Conservation (phyloP, 2,113 vertebrate species). For the Glaucidium brasilianum region DNA sequence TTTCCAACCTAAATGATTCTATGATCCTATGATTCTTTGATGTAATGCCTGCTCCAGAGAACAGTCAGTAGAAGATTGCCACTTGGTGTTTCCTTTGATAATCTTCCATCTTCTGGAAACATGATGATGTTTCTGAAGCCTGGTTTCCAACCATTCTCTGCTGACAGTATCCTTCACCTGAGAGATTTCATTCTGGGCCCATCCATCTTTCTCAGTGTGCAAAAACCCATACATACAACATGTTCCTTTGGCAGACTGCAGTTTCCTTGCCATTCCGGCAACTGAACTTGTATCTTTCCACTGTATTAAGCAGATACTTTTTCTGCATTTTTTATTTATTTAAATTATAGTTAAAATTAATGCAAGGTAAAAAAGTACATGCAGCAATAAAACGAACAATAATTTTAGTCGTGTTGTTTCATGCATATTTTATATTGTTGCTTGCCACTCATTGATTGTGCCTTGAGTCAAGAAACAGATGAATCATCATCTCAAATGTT, state of each 20-base stretch:
- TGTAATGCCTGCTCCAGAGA: not conserved
- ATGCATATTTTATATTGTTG: not conserved
- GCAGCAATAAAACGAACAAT: not conserved
- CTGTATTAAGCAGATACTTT: not conserved
- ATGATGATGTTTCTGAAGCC: not conserved
- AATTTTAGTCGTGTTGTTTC: not conserved
- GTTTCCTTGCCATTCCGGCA: not conserved
- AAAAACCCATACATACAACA: fast-evolving
- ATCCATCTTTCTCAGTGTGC: not conserved
- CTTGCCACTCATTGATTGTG: not conserved
- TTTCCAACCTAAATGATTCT: not conserved
- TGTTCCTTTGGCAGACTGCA: not conserved
- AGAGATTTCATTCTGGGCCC: not conserved
- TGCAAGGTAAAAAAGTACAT: not conserved
- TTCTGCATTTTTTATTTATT: not conserved
- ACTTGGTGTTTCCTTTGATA: not conserved
- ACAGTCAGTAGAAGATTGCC: not conserved
- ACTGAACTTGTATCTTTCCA: not conserved
- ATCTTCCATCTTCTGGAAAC: not conserved
- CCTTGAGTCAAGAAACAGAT: not conserved
- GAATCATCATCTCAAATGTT: not conserved
- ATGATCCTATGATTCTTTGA: not conserved
- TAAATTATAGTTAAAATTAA: not conserved
- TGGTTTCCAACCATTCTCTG: not conserved
- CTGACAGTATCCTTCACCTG: not conserved